Evolutionary conservation across 2,888 invertebrate species (phyloP).

Genomic region (Diadegma fenestrale): DNA sequence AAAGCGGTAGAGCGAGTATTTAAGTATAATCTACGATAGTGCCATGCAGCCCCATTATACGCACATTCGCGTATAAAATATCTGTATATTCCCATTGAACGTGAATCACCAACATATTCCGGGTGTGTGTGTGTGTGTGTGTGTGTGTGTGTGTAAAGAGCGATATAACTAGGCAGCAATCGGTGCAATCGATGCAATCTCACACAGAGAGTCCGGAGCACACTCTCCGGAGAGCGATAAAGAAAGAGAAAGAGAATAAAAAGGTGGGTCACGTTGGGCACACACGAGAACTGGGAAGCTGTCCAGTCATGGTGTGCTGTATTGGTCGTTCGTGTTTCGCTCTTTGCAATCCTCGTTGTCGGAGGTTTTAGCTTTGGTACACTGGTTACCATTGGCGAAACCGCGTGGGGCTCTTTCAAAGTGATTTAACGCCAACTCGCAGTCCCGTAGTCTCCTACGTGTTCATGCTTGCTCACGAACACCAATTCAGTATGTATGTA

Average conservation of each 20-base stretch:
- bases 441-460: slow-evolving; percentile 43
- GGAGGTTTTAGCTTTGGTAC: slow-evolving; percentile 54
- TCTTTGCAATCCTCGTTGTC: slow-evolving; percentile 54
- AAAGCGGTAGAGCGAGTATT: slow-evolving; percentile 6
- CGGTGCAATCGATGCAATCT: slow-evolving; percentile 69
- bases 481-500: neutral
- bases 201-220: slow-evolving; percentile 54
- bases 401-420: slow-evolving; percentile 68
- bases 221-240: slow-evolving; percentile 68
- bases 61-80: slow-evolving; percentile 61
- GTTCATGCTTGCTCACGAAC: slow-evolving; percentile 38
- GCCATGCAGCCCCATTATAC: slow-evolving; percentile 6
- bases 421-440: slow-evolving; percentile 68
- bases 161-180: slow-evolving; percentile 36
- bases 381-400: slow-evolving; percentile 49
- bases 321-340: slow-evolving; percentile 44
- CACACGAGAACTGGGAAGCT: slow-evolving; percentile 43
- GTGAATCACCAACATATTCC: neutral
- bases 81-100: slow-evolving; percentile 51
- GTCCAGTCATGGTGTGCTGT: slow-evolving; percentile 17
- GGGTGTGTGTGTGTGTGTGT: neutral
- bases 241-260: slow-evolving; percentile 67
- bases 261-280: slow-evolving; percentile 56
- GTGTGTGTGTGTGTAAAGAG: neutral
- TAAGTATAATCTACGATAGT: slow-evolving; percentile 43